Base-by-base conservation (phyloP, 1,140 invertebrate genomes). In the Zaprionus vittiger region DNA sequence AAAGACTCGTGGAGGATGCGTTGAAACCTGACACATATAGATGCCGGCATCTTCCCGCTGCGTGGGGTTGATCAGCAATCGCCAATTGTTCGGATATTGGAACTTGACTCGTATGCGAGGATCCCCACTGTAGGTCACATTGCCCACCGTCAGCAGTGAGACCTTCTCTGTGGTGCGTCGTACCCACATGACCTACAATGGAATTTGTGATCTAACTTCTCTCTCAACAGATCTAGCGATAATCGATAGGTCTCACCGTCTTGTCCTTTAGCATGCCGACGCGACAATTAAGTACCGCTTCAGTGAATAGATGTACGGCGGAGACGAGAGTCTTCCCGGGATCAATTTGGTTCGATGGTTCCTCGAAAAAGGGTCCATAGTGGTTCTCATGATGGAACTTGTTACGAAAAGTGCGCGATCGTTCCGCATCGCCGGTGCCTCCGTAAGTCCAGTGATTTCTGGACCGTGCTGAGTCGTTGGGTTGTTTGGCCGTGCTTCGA, bases 21-120 rank as follows among this genome's bases (percentile, higher is more conserved):
- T 97, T 9, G 96, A 96, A 80, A 97, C 96, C 95, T 97, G 97
- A 93, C 97, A 97, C 94, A 97, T 96, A 72, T 97, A 97, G 12
- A 96, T 93, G 15, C 96, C 96, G 26, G 95, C 96, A 82, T 97
- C 97, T 52, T 95, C 94, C 63, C 95, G 94, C 54, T 95, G 95
- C 26, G 96, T 96, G 79, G 96, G 96, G 77, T 95, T 95, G 65
- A 97, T 97, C 92, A 96, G 73, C 41, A 97, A 93, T 72, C 96
- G 95, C 96, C 96, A 97, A 93, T 97, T 97, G 93, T 96, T 97
- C 12, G 96, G 96, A 91, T 98, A 97, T 83, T 96, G 96, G 92
- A 96, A 96, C 80, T 95, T 95, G 41, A 96, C 94, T 22, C 94
- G 94, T 73, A 96, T 95, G 54, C 96, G 94, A 34, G 94, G 94